Base-by-base conservation (phyloP, 2,113 vertebrate genomes). In the Pituophis catenifer region DNA sequence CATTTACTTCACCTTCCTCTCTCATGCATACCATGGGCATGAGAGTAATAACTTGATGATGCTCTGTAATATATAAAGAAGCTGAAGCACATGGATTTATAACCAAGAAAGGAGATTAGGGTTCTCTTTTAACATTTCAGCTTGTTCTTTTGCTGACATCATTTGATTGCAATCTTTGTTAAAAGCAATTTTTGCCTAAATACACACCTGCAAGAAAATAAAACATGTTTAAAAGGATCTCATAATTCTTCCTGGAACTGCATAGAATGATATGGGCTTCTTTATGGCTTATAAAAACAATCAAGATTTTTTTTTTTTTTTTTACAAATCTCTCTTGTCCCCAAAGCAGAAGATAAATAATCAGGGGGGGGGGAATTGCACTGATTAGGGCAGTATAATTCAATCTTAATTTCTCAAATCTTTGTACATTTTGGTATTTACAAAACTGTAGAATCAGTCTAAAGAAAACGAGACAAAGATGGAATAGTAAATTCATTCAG, bases 61-160 rank as follows among this genome's bases (percentile, higher is more conserved):
- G 92, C 93, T 88, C 54, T 93, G 23, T 90, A 95, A 93, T 86
- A 94, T 95, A 93, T 95, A 95, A 96, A 94, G 55, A 94, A 92
- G 24, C 17, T 59, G 53, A 48, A 93, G 12, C 86, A 12, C 24
- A 44, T 53, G 91, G 33, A 59, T 87, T 95, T 65, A 92, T 95
- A 44, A 55, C 90, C 59, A 86, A 92, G 92, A 94, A 58, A 93
- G 54, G 54, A 50, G 89, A 86, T 89, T 1, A 4, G 87, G 92
- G 92, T 96, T 93, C 91, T 50, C 19, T 65, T 95, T 96, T 38
- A 95, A 26, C 26, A 94, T 95, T 97, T 95, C 81, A 70, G 58
- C 9, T 95, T 8, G 0, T 88, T 92, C 88, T n/a, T 94, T 70
- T 89, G 89, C 93, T 94, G 92, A 91, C 70, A 93, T 17, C 58